Conservation (phyloP, 2,797 vertebrate genomes). For the Uromys caudimaculatus region DNA sequence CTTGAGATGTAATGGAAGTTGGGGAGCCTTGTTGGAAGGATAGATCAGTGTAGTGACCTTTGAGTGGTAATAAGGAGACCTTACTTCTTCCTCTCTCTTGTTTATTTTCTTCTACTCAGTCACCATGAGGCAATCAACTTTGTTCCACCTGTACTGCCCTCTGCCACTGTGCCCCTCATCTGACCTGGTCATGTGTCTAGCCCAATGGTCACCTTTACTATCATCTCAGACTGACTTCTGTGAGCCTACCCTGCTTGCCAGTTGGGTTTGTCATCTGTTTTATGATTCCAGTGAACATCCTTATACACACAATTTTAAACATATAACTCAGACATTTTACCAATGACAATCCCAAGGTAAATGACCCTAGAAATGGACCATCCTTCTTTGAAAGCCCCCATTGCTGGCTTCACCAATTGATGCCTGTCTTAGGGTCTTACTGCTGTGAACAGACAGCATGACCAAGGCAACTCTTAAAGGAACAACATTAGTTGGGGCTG, state of each 20-base stretch:
- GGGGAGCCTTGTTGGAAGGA: no score
- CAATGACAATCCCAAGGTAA: not conserved
- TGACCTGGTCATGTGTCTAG: not conserved
- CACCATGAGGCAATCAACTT: not conserved
- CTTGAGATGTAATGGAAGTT: not conserved
- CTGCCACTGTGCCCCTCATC: not conserved
- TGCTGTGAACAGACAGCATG: not conserved
- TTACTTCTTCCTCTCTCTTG: not conserved
- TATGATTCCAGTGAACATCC: not conserved
- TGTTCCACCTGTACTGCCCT: not conserved
- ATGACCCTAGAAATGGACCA: not conserved
- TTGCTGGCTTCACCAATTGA: not conserved
- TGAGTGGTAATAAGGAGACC: not conserved
- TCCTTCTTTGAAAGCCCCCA: not conserved
- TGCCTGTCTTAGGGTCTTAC: not conserved
- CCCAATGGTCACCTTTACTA: rapidly evolving
- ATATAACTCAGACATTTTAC: not conserved
- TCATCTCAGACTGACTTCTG: not conserved
- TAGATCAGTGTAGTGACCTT: no score
- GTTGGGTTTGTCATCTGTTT: not conserved
- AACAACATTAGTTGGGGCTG: not conserved
- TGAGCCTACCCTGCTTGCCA: not conserved
- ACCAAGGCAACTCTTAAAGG: not conserved
- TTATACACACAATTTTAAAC: not conserved
- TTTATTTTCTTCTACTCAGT: not conserved